phyloP scores from a whole-genome alignment of 2,888 invertebrate genomes.

The Augochlorella aurata region DNA sequence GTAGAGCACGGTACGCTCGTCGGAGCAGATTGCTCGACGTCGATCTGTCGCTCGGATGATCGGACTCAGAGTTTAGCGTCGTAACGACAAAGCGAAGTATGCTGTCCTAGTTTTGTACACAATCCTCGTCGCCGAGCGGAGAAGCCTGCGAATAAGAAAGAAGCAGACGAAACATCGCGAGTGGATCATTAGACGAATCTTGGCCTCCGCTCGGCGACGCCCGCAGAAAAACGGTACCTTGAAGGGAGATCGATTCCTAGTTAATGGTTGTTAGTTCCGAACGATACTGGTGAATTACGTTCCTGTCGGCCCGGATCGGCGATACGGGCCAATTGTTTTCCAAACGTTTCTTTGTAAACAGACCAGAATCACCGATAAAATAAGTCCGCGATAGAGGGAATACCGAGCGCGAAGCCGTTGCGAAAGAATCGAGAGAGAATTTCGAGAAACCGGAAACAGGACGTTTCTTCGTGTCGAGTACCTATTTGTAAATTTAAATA shows the following conservation, averaged over 20 bases:
- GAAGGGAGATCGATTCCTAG: constrained; percentile 62
- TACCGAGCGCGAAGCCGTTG: neutral
- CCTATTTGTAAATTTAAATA: constrained; percentile 51
- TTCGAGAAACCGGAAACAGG: constrained; percentile 18
- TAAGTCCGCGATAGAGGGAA: constrained; percentile 17
- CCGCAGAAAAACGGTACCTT: constrained; percentile 60
- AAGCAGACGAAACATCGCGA: neutral
- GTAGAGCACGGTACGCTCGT: constrained; percentile 42
- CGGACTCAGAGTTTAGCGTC: constrained; percentile 17
- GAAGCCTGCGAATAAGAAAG: neutral
- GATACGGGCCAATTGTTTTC: constrained; percentile 51
- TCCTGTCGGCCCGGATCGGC: constrained; percentile 51
- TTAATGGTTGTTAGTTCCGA: constrained; percentile 67
- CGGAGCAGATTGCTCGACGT: constrained; percentile 26
- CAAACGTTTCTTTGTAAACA: constrained; percentile 55
- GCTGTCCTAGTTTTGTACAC: constrained; percentile 45
- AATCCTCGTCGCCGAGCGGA: constrained; percentile 6
- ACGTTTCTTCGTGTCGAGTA: constrained; percentile 42
- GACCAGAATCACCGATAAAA: constrained; percentile 34
- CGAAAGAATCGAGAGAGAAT: neutral
- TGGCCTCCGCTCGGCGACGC: constrained; percentile 7
- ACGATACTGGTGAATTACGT: constrained; percentile 63
- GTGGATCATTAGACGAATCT: neutral
- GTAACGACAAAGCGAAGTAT: neutral
- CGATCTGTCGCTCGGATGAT: constrained; percentile 24